These are phyloP conservation scores for Chromis chromis DNA, from an alignment of 2,797 vertebrate species.

Conservation along the genomic window DNA sequence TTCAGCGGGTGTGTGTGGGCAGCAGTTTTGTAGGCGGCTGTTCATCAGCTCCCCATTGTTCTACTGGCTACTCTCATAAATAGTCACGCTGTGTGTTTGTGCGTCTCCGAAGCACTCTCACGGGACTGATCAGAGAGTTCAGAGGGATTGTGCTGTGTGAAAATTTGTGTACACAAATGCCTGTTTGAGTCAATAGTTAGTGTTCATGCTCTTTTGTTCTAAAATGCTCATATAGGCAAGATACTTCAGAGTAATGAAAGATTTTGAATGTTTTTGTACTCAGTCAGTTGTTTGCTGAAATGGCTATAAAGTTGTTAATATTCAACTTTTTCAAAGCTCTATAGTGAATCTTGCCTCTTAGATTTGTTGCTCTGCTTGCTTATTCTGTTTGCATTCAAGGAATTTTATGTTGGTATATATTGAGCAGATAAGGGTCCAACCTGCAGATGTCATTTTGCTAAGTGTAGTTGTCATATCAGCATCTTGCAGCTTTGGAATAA, in stretches of 20 bases:
- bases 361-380: not conserved
- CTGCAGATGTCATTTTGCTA: slow-evolving; percentile 7
- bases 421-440: not conserved
- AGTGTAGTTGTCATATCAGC: not conserved
- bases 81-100: slow-evolving; percentile 39
- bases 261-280: not conserved
- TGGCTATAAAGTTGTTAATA: not conserved
- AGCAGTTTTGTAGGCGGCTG: slow-evolving; percentile 59
- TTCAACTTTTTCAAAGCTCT: not conserved
- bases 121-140: slow-evolving; percentile 39
- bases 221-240: slow-evolving; percentile 7
- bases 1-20: slow-evolving; percentile 55
- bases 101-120: slow-evolving; percentile 41
- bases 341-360: not conserved
- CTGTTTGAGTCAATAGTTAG: slow-evolving; percentile 28
- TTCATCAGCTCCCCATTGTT: slow-evolving; percentile 67
- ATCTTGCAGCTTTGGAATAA: slow-evolving; percentile 17
- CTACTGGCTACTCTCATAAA: slow-evolving; percentile 36
- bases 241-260: not conserved
- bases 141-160: slow-evolving; percentile 17
- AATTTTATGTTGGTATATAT: not conserved
- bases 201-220: slow-evolving; percentile 15
- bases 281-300: slow-evolving; percentile 1
- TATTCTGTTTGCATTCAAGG: not conserved
- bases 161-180: slow-evolving; percentile 3